Percentiles rank a stretch among this genome's conserved stretches.
Conservation (phyloP, 2,113 vertebrate species). For the Psephotus haematonotus region DNA sequence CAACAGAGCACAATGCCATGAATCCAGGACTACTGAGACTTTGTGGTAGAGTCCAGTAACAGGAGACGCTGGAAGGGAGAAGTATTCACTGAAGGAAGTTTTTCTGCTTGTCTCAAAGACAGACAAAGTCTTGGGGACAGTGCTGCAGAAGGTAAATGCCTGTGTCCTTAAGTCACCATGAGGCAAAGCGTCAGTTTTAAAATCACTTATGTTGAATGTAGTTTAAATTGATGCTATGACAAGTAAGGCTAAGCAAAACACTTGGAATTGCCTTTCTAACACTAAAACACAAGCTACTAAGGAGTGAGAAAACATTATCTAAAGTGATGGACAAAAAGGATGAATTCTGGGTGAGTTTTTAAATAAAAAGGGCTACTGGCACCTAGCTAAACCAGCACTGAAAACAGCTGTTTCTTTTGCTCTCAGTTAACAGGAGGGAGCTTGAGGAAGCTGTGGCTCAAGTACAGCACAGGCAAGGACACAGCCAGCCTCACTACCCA, state of each 20-base stretch:
- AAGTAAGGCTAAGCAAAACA: background rate
- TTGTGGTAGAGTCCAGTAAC: background rate
- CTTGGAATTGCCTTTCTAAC: background rate
- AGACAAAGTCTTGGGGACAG: background rate
- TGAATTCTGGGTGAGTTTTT: background rate
- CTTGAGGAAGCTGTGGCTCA: background rate
- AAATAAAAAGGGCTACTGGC: background rate
- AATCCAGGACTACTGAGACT: background rate
- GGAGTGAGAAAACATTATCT: background rate
- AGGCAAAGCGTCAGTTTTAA: background rate
- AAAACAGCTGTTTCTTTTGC: background rate
- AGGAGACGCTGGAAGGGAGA: background rate
- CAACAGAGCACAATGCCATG: background rate
- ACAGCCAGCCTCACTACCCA: background rate
- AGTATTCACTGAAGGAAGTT: background rate
- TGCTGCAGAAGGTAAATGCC: background rate
- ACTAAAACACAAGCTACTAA: background rate
- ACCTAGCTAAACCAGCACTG: background rate
- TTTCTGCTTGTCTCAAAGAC: background rate
- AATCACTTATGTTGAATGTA: background rate
- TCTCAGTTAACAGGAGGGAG: background rate
- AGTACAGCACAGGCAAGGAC: background rate
- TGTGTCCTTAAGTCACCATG: background rate
- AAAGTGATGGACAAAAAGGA: background rate
- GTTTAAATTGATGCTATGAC: background rate